Conservation (phyloP, 1,140 invertebrate species). For the Portunus trituberculatus region DNA sequence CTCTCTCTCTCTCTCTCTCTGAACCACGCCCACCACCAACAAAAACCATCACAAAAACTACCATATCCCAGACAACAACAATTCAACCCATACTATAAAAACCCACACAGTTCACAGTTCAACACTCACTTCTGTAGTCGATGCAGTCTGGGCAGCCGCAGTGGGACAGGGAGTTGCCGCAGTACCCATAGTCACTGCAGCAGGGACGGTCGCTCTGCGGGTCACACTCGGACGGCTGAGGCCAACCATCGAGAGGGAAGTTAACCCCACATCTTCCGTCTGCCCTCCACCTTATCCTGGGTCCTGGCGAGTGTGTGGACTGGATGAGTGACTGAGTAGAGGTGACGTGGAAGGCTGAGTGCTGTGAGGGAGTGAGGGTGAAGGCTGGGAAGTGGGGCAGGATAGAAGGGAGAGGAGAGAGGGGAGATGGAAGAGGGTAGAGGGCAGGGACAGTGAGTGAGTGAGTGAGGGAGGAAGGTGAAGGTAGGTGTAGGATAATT, state of each 20-base stretch:
- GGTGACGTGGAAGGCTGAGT: background rate
- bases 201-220: slow-evolving; percentile 77
- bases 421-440: background rate
- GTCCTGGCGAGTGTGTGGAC: slow-evolving; percentile 23
- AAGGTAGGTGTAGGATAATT: background rate
- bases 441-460: too few species aligned
- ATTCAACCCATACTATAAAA: too few species aligned
- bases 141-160: slow-evolving; percentile 77
- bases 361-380: too few species aligned
- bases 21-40: background rate
- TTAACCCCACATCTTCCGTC: slow-evolving; percentile 77
- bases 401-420: too few species aligned
- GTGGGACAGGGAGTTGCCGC: slow-evolving; percentile 77
- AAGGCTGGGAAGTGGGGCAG: background rate
- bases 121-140: slow-evolving; percentile 76
- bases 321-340: background rate
- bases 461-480: background rate
- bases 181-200: slow-evolving; percentile 78
- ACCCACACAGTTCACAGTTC: too few species aligned
- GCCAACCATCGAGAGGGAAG: slow-evolving; percentile 70
- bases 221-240: slow-evolving; percentile 76
- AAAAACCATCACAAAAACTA: background rate
- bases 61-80: too few species aligned
- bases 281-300: slow-evolving; percentile 68
- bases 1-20: slow-evolving; percentile 56